Base-by-base conservation (phyloP, 1,140 invertebrate species). In the Drosophila malerkotliana region DNA sequence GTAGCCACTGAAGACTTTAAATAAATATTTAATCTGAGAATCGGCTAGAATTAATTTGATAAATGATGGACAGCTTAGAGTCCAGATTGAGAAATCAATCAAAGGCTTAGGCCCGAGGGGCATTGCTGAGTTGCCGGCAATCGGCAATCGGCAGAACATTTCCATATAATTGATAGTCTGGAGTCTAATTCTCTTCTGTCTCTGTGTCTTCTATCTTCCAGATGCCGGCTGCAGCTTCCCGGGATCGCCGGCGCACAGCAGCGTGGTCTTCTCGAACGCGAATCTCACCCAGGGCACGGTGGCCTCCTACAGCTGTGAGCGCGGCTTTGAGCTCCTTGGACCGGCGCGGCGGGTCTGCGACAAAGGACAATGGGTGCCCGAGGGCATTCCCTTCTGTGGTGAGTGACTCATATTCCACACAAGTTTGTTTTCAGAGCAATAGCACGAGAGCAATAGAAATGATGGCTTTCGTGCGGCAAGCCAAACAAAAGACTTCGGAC, bases 351-450 rank as follows among this genome's bases (percentile, higher is more conserved):
- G 97, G 56, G 93, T 96, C 12, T 98, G 98, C 87, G 94, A 94
- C 21, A 95, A 96, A 79, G 96, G 96, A 1, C 94, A 93, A 32
- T 99, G 98, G 98, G 92, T 94, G n/a, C 98, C 97, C 0, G 96
- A 97, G 87, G 97, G 97, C 57, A 97, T 98, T 60, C 97, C 97
- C 14, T 98, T 98, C 92, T 98, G 97, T 92, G 97, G 97, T 98
- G 92, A 97, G 96, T 95, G 14, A n/a, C 6, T 21, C 44, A 21
- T 45, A 18, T 34, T 10, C 32, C 12, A 45, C 21, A 21, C 4
- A 10, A 37, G 34, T 12, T 37, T n/a, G 34, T 37, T 37, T 37
- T 37, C 12, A 37, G 9, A 37, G 26, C 18, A 28, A 12, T 10
- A 12, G 10, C 4, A n/a, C 10, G 34, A 37, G 34, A 3, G 34